Evolutionary conservation across 1,140 invertebrate genomes (phyloP).

Genomic region (Neocloeon triangulifer): DNA sequence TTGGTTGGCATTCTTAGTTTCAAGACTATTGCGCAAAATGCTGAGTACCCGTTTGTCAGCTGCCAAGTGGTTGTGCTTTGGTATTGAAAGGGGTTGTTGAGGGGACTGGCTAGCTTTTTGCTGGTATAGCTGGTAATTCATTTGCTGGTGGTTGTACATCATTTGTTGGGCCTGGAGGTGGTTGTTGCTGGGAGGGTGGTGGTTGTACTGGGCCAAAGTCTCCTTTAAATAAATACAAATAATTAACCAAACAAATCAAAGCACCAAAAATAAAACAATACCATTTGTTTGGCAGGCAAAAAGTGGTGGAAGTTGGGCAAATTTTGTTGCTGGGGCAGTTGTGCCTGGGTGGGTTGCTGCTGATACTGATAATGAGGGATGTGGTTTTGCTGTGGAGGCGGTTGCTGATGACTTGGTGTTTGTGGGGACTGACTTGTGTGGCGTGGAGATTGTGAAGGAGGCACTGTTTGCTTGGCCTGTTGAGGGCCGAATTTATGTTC

Average conservation of each 20-base stretch:
- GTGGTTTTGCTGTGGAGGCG: conserved; percentile 10
- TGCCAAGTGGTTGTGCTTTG: conserved; percentile 16
- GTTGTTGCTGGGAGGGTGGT: conserved; percentile 10
- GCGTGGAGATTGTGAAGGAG: too few species aligned
- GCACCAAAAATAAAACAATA: too few species aligned
- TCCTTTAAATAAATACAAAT: too few species aligned
- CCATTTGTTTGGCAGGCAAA: neutral
- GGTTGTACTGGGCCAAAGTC: conserved; percentile 2
- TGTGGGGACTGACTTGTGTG: too few species aligned
- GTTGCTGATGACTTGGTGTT: conserved; percentile 4
- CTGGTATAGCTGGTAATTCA: conserved; percentile 8
- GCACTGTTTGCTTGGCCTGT: too few species aligned
- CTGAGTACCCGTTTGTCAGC: conserved; percentile 41
- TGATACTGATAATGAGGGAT: conserved; percentile 5
- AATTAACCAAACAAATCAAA: too few species aligned
- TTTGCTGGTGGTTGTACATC: conserved; percentile 12
- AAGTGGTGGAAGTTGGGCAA: too few species aligned
- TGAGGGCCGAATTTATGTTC: too few species aligned
- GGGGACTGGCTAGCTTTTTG: conserved; percentile 8
- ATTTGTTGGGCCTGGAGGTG: conserved; percentile 14
- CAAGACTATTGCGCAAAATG: conserved; percentile 38
- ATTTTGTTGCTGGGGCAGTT: conserved; percentile 5
- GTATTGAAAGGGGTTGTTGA: conserved; percentile 1
- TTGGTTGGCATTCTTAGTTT: conserved; percentile 35
- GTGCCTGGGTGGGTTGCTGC: conserved; percentile 4